Evolutionary conservation across 1,140 invertebrate genomes (phyloP), one percentile per base, ranked within the genome.

Genomic region (Saccostrea glomerata): DNA sequence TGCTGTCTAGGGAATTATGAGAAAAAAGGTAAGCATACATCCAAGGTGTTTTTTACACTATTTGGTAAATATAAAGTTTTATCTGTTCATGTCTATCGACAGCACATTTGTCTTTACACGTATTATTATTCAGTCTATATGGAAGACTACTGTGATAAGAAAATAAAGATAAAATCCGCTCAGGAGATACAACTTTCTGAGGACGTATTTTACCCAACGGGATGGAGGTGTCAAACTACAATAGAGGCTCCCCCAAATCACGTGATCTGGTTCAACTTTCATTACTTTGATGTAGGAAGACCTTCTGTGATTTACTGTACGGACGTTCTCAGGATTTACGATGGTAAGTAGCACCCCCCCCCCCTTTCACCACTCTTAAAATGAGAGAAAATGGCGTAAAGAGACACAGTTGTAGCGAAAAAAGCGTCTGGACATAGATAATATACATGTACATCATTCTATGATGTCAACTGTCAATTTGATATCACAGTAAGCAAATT

Each of bases 271-370:
- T n/a, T 88, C 20, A 56, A 77, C n/a, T 86, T 88, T 20, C 55
- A 73, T 11, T 58, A 63, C 30, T 88, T 88, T 66, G 87, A 88
- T n/a, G 66, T 88, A 23, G 87, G 87, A 63, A 84, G 84, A 12
- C 77, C 87, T 4, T 77, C 83, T 17, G 47, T 86, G n/a, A 66
- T 86, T 13, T 77, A 77, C 20, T 88, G 87, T 86, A 54, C 83
- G 3, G 87, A 88, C 56, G 84, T 77, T 15, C 20, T 88, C 17
- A 40, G 84, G 23, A 82, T 88, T 5, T 88, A 86, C 60, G 87
- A 88, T 20, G 87, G 87, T 88, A 66, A 3, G 40, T 47, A 47
- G 40, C 40, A 47, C 6, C 40, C 6, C 40, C 2, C 6, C 6
- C 2, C 40, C 40, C 40, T 6, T 6, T 47, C 40, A 2, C 40